phyloP scores from a whole-genome alignment of 2,797 vertebrate species.

The Spinibarbus caldwelli region DNA sequence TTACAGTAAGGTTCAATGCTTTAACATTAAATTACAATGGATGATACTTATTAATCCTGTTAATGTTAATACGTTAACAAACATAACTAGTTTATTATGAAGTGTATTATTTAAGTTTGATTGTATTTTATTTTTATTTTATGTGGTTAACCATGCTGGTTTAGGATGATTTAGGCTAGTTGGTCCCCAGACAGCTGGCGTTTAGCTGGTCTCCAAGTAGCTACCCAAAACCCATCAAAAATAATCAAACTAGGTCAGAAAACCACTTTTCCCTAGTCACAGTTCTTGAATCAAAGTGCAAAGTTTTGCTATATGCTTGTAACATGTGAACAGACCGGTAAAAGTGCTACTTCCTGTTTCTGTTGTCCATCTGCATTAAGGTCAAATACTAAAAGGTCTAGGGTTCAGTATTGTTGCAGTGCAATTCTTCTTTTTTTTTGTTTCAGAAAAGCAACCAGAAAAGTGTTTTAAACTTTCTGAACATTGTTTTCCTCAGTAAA shows the following conservation, averaged over 20 bases:
- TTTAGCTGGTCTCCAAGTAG: background rate
- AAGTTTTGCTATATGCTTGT: background rate
- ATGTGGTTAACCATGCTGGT: background rate
- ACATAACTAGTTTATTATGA: background rate
- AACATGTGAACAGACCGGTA: background rate
- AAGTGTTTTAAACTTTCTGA: background rate
- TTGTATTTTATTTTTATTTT: background rate
- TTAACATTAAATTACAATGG: background rate
- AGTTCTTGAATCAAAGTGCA: no score
- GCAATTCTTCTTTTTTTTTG: background rate
- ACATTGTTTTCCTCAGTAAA: background rate
- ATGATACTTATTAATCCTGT: background rate
- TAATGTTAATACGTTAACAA: background rate
- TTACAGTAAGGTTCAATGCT: background rate
- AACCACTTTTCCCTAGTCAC: background rate
- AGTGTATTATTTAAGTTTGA: background rate
- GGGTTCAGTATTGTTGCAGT: background rate
- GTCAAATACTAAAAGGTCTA: background rate
- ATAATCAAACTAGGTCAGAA: background rate
- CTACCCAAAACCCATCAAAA: background rate
- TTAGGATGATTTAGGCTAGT: background rate
- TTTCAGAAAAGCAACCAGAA: background rate
- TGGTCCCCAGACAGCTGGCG: background rate
- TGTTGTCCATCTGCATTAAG: background rate
- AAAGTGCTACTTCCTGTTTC: conserved; percentile 12